phyloP scores from a whole-genome alignment of 2,888 invertebrate species.

The Bimastos eiseni region DNA sequence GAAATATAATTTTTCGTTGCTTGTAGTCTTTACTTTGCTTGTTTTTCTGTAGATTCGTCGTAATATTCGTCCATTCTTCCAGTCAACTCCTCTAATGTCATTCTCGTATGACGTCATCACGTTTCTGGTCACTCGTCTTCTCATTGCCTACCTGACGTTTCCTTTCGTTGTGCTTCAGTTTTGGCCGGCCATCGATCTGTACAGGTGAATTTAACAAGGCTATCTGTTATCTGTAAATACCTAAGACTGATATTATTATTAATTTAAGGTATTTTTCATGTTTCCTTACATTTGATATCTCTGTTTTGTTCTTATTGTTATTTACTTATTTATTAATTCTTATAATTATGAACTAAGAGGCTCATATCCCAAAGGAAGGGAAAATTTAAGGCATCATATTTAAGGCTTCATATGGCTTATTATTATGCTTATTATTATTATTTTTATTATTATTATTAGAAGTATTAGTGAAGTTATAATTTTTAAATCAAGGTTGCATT shows the following conservation, averaged over 20 bases:
- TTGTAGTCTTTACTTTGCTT: no score
- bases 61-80: slow-evolving; percentile 78
- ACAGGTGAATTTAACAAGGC: slow-evolving; percentile 72
- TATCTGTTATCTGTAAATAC: background rate
- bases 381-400: background rate
- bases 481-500: no score
- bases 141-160: slow-evolving; percentile 86
- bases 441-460: background rate
- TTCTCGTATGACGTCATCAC: slow-evolving; percentile 79
- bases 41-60: slow-evolving; percentile 73
- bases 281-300: background rate
- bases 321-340: background rate
- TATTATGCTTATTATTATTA: background rate
- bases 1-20: background rate
- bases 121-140: slow-evolving; percentile 78
- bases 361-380: background rate
- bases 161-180: slow-evolving; percentile 89
- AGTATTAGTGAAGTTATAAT: background rate
- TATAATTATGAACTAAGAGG: background rate
- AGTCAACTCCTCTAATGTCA: slow-evolving; percentile 46
- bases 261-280: background rate
- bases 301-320: background rate
- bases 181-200: slow-evolving; percentile 75
- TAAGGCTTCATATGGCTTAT: no score
- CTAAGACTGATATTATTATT: background rate